Base-by-base conservation (phyloP, 2,888 invertebrate genomes). In the Muscina levida region DNA sequence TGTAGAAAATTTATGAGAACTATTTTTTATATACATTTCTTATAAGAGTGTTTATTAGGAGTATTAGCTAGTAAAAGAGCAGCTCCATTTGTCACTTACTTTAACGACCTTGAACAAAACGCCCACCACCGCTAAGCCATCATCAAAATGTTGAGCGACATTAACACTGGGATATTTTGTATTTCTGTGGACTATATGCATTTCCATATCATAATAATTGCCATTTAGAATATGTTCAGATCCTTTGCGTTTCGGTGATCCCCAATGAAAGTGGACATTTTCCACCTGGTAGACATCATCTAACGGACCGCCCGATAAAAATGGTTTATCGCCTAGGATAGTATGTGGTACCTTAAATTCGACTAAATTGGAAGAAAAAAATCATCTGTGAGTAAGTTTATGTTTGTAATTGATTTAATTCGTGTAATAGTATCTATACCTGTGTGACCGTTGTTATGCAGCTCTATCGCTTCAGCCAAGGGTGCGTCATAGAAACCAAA, bases 381-480 rank as follows among this genome's bases (percentile, higher is more conserved):
- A 17, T 66, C 17, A 57, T 57, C 4, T 72, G 5, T 11, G 17
- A 53, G 19, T 22, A 48, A 37, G 57, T 37, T 66, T 48, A 2
- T 42, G 42, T 53, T 44, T 44, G 3, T 24, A 48, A n/a, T 59
- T 6, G 17, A 37, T 37, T 71, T 24, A 42, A 19, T 37, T 46
- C n/a, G n/a, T n/a, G n/a, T n/a, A n/a, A n/a, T n/a, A n/a, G n/a
- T n/a, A n/a, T n/a, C 85, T 84, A 83, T 83, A 87, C 87, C 83
- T 85, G 95, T 93, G 87, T 95, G 94, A n/a, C 95, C 95, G 85
- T 93, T 94, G 85, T 95, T 95, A 42, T 91, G 92, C 53, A 93
- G 88, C 13, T 91, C 91, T 5, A 95, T 87, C 0, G 93, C 93
- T 6, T 92, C 92, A 0, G 93, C 92, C 19, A 95, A 89, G 8